These are phyloP conservation scores for Hydractinia echinata DNA, from an alignment of 30 jellyfish, hydroid and myxozoan species.

Conservation along the genomic window DNA sequence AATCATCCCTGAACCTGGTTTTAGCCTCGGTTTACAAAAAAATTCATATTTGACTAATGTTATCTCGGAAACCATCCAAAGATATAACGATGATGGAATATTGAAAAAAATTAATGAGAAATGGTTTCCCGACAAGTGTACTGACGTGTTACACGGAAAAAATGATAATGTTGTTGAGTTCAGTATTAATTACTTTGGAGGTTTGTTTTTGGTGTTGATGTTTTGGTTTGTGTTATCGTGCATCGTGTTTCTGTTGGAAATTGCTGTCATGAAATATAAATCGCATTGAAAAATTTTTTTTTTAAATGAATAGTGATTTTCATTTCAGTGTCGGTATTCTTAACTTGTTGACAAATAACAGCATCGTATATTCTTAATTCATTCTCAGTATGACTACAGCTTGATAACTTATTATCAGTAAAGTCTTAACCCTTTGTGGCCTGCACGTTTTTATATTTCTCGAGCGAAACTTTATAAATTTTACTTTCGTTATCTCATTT, in stretches of 20 bases:
- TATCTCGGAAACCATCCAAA: background rate
- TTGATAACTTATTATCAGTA: no score
- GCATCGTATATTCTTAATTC: no score
- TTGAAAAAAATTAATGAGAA: background rate
- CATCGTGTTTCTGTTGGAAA: background rate
- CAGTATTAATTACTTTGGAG: background rate
- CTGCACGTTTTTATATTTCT: no score
- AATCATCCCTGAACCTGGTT: conserved; percentile 7
- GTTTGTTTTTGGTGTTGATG: background rate
- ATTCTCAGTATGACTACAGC: no score
- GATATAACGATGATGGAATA: conserved; percentile 12
- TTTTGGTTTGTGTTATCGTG: background rate
- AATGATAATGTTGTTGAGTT: background rate
- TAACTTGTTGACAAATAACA: no score
- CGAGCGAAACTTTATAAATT: no score
- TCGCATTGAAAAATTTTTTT: no score
- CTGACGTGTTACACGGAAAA: background rate
- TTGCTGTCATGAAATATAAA: background rate
- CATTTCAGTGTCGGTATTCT: no score
- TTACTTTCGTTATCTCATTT: no score
- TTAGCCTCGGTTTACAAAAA: conserved; percentile 13
- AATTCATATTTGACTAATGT: background rate
- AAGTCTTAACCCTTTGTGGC: no score
- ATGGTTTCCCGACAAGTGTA: conserved; percentile 4
- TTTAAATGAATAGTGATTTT: no score